Evolutionary conservation across 2,113 vertebrate genomes (phyloP), one percentile per base, ranked within the genome.

Genomic region (Saimiri boliviensis): DNA sequence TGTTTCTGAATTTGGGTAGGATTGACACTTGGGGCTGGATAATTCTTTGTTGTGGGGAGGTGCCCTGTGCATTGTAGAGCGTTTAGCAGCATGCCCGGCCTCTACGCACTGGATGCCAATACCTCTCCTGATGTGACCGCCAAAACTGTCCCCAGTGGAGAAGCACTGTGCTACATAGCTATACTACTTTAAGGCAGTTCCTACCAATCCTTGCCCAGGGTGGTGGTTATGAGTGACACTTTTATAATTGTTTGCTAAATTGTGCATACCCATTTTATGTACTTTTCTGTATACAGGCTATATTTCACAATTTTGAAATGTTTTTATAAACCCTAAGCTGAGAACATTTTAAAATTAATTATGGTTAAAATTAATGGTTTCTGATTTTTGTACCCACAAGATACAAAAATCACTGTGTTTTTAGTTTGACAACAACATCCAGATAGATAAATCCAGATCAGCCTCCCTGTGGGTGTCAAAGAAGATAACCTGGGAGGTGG

Each of bases 231-330:
- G 35, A 77, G 3, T 3, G 49, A 94, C 10, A 42, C 56, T 30
- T 94, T 76, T 35, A 47, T 56, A 68, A 60, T 4, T 37, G 54
- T 42, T 80, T 92, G 81, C 45, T 93, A 58, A 52, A 30, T 25
- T 79, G 52, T 37, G 63, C 13, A 12, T 37, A 30, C 1, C 12
- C 70, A 20, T 74, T 79, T 60, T 40, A 27, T 37, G 37, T 6
- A 27, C 45, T 86, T 95, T 74, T 92, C 85, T 77, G 45, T 52
- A n/a, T 20, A 37, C 19, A 81, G 47, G 30, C 17, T 80, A 10
- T 30, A 89, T 73, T 93, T 93, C 42, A 86, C 40, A 63, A 60
- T 58, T 49, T 86, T 47, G 89, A 92, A 92, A 93, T 42, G 10
- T 0, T 56, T 94, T 66, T 35, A 21, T 77, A 94, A 82, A 45